Evolutionary conservation across 2,888 invertebrate genomes (phyloP).

Genomic region (Clostera curtula): DNA sequence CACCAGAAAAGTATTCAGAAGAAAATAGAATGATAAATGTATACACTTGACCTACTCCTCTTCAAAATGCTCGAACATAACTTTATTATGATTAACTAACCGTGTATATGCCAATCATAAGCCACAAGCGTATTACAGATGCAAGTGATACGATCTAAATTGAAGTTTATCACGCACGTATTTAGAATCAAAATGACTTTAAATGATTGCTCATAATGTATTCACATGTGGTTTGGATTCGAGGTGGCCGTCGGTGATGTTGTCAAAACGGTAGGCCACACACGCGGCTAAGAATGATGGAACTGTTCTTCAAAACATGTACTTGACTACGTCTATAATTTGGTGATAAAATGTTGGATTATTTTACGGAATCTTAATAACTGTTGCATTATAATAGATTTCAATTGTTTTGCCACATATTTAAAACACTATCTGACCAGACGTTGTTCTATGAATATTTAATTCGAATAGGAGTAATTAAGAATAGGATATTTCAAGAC

Average conservation of each 20-base stretch:
- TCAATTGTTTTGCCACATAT: too few relatives aligned
- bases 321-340: conserved; percentile 2
- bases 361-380: too few relatives aligned
- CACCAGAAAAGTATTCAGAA: too few relatives aligned
- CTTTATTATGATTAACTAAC: conserved; percentile 34
- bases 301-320: conserved; percentile 8
- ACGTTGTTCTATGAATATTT: too few relatives aligned
- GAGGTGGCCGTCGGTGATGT: conserved; percentile 26
- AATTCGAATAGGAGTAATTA: too few relatives aligned
- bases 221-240: conserved; percentile 28
- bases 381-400: too few relatives aligned
- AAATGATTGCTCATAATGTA: conserved; percentile 10
- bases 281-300: conserved; percentile 15
- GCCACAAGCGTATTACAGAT: conserved; percentile 6
- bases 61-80: conserved; percentile 5
- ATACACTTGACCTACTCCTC: conserved; percentile 13
- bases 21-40: too few relatives aligned
- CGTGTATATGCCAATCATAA: conserved; percentile 29
- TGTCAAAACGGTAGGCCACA: conserved; percentile 29
- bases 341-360: too few relatives aligned
- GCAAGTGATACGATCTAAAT: conserved; percentile 7
- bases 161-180: conserved; percentile 7
- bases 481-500: too few relatives aligned
- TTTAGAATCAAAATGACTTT: conserved; percentile 7
- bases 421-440: too few relatives aligned